Base-by-base conservation (phyloP, 2,888 invertebrate species). In the Chymomyza amoena region DNA sequence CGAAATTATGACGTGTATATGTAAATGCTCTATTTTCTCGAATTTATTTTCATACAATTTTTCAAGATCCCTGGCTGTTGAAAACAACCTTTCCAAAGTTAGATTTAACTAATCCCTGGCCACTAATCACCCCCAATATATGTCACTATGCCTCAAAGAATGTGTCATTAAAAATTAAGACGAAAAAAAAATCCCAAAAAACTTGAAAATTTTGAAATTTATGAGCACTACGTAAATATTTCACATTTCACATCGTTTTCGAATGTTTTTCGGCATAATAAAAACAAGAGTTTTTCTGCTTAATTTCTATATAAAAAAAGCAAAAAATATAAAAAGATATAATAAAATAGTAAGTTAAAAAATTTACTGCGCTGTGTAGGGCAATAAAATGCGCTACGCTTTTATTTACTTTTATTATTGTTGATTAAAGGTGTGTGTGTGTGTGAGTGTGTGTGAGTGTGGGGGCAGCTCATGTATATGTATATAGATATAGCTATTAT, bases 151-250 rank as follows among this genome's bases (percentile, higher is more conserved):
- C 36, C 39, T 45, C 39, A 45, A 45, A 45, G 39, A 45, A 45
- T 45, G 59, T 70, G 71, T 51, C 71, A 76, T 78, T 62, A 66
- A 66, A 68, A 68, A 70, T 72, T 69, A 73, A 73, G 73, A 70
- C 72, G 57, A 64, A 60, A 64, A 63, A 61, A 51, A 70, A n/a
- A n/a, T n/a, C n/a, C 32, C 51, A 28, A 20, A 66, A 68, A 68
- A 67, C 51, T 68, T 64, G 36, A 66, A 73, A 57, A 20, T 20
- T 57, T 57, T 57, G 0, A 57, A 57, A 25, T 57, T 57, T 57
- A 57, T 57, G 57, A 57, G 25, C 57, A 57, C 20, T 54, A 16
- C 10, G 20, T 3, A 54, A 54, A 20, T 20, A 54, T 54, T 54
- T 54, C 54, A 54, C 54, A 54, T 54, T 54, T 54, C 54, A 54